Conservation (phyloP, 2,113 vertebrate species). For the Anser cygnoides region DNA sequence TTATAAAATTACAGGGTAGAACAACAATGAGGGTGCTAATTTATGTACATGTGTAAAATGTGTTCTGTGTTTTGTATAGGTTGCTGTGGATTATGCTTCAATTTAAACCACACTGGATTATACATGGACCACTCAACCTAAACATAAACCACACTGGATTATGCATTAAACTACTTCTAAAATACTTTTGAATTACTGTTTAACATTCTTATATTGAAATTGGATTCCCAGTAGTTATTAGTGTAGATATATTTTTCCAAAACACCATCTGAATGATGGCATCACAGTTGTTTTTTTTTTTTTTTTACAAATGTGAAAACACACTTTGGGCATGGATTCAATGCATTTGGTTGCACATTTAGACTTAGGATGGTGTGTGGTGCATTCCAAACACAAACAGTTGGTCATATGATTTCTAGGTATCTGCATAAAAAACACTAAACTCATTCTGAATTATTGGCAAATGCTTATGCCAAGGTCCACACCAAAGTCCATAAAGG, state of each 20-base stretch:
- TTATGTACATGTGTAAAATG: not conserved
- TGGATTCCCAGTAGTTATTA: not conserved
- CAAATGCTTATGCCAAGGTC: not conserved
- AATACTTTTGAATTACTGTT: not conserved
- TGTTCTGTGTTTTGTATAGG: not conserved
- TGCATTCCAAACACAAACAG: not conserved
- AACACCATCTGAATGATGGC: not conserved
- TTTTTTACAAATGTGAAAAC: not conserved
- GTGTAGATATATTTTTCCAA: not conserved
- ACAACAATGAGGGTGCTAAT: not conserved
- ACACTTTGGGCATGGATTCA: conserved; percentile 7
- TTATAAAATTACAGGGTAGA: not conserved
- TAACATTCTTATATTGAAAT: not conserved
- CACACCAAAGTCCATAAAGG: not conserved
- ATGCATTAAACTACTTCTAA: not conserved
- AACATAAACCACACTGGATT: not conserved
- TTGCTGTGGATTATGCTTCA: not conserved
- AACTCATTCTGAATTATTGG: not conserved
- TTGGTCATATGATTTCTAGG: not conserved
- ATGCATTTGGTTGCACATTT: not conserved
- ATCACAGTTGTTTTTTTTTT: not conserved
- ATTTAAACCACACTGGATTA: not conserved
- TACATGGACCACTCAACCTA: too few species aligned
- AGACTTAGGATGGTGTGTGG: not conserved
- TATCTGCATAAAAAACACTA: not conserved